Percentiles rank a stretch among this genome's conserved stretches.
Evolutionary conservation across 2,888 invertebrate genomes (phyloP).

Genomic region (Cosmia trapezina): DNA sequence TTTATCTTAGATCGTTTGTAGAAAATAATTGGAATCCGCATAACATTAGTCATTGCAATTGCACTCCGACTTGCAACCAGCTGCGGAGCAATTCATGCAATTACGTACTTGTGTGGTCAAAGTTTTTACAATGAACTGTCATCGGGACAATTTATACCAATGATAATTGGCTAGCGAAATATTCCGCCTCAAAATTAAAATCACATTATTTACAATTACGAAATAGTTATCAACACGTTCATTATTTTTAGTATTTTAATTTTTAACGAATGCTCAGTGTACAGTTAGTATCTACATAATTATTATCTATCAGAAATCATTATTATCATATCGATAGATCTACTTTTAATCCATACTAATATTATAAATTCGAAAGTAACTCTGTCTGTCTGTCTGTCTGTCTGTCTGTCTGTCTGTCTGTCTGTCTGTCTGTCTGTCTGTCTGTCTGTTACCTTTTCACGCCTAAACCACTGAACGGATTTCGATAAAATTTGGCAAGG

Average conservation of each 20-base stretch:
- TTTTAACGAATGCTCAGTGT: too few species aligned
- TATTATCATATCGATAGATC: not conserved
- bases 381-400: too few species aligned
- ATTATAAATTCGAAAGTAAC: too few species aligned
- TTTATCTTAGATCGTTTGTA: slow-evolving; percentile 55
- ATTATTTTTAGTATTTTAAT: not conserved
- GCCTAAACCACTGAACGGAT: too few species aligned
- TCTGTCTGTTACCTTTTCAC: too few species aligned
- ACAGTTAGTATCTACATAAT: too few species aligned
- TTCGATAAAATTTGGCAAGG: too few species aligned
- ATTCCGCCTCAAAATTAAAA: slow-evolving; percentile 52
- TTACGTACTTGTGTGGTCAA: slow-evolving; percentile 50
- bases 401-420: too few species aligned
- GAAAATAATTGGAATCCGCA: slow-evolving; percentile 52
- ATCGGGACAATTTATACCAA: slow-evolving; percentile 48
- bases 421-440: too few species aligned
- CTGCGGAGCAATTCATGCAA: slow-evolving; percentile 38
- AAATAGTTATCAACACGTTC: slow-evolving; percentile 22
- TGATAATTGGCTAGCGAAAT: slow-evolving; percentile 41
- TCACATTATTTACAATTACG: slow-evolving; percentile 41
- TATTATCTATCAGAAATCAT: too few species aligned
- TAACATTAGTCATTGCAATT: slow-evolving; percentile 46
- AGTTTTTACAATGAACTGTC: slow-evolving; percentile 54
- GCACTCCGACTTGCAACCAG: slow-evolving; percentile 32
- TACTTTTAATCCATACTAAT: too few species aligned